These are phyloP conservation scores for Chironomus tentans DNA, from an alignment of 2,888 invertebrate species.

Conservation along the genomic window DNA sequence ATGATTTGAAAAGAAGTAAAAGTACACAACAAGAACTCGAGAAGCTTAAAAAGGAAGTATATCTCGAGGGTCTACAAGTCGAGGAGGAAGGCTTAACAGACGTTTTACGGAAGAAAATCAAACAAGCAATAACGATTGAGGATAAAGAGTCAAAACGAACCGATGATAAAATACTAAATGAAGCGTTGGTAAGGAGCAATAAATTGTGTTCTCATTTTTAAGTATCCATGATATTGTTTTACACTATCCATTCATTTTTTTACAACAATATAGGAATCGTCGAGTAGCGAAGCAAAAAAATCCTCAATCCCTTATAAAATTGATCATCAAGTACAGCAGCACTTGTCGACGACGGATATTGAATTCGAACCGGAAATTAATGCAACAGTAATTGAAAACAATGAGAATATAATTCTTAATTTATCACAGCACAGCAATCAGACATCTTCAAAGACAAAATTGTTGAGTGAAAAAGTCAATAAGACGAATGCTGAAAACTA, in stretches of 20 bases:
- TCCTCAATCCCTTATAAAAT: too few species aligned
- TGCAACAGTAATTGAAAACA: conserved; percentile 27
- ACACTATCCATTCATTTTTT: too few species aligned
- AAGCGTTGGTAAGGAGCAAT: conserved; percentile 39
- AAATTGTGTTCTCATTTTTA: too few species aligned
- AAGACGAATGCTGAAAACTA: conserved; percentile 32
- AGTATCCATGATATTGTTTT: neutral
- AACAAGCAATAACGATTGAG: conserved; percentile 48
- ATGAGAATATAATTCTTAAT: conserved; percentile 24
- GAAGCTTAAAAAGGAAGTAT: conserved; percentile 69
- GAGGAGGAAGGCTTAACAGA: conserved; percentile 76
- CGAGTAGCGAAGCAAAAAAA: conserved; percentile 26
- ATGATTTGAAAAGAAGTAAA: conserved; percentile 49
- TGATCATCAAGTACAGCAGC: too few species aligned
- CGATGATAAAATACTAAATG: conserved; percentile 45
- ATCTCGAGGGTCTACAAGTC: conserved; percentile 70
- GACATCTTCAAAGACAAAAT: conserved; percentile 25
- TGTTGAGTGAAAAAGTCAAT: conserved; percentile 39
- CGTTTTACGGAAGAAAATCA: conserved; percentile 60
- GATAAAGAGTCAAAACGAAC: conserved; percentile 43
- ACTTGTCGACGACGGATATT: neutral
- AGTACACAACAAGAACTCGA: conserved; percentile 68
- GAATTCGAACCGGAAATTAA: conserved; percentile 24
- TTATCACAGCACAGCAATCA: conserved; percentile 11
- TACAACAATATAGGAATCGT: neutral